phyloP scores from a whole-genome alignment of 2,888 invertebrate species.

The Tipula confusa region DNA sequence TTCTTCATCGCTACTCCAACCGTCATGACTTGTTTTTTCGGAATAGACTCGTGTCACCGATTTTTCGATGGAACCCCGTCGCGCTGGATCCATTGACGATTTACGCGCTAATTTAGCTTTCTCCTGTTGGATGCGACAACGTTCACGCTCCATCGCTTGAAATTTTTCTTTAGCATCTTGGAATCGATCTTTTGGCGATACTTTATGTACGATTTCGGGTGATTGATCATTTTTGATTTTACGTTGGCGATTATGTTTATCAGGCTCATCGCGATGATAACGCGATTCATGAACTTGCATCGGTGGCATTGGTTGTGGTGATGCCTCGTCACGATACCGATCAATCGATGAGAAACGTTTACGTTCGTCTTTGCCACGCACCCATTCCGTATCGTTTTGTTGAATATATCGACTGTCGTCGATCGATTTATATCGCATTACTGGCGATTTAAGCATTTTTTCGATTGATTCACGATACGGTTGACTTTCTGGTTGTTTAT shows the following conservation, averaged over 20 bases:
- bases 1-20: conserved; percentile 37
- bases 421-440: conserved; percentile 46
- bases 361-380: not conserved
- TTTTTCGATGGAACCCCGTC: conserved; percentile 40
- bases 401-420: conserved; percentile 37
- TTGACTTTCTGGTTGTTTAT: conserved; percentile 48
- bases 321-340: conserved; percentile 26
- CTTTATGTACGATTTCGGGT: conserved; percentile 35
- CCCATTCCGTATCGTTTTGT: not conserved
- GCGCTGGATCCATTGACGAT: conserved; percentile 39
- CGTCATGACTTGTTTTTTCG: conserved; percentile 40
- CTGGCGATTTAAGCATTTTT: conserved; percentile 50
- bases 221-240: conserved; percentile 28
- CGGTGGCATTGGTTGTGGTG: not conserved
- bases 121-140: conserved; percentile 45
- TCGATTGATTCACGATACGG: conserved; percentile 50
- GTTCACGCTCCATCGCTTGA: conserved; percentile 69
- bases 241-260: not conserved
- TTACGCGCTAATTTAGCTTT: conserved; percentile 33
- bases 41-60: conserved; percentile 34
- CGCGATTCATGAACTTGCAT: not conserved
- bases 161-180: conserved; percentile 85
- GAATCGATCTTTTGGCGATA: conserved; percentile 73
- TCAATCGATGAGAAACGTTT: conserved; percentile 21
- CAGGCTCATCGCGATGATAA: not conserved